Evolutionary conservation across 2,888 invertebrate genomes (phyloP).

Genomic region (Mythimna loreyi): DNA sequence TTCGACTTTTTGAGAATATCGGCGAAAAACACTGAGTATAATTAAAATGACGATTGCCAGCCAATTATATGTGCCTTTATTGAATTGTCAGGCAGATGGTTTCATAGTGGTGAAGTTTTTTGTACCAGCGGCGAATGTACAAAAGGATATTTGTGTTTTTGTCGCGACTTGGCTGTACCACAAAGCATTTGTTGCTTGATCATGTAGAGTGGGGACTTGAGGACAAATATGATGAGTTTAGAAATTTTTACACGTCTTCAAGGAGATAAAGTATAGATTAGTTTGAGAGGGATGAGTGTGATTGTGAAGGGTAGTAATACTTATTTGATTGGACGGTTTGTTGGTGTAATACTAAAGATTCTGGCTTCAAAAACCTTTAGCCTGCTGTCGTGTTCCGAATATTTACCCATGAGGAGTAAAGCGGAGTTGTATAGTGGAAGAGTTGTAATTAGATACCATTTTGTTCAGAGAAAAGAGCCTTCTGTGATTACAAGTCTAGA

Average conservation of each 20-base stretch:
- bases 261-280: neutral
- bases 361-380: neutral
- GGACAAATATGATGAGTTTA: conserved; percentile 41
- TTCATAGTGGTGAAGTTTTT: conserved; percentile 65
- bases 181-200: conserved; percentile 58
- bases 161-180: conserved; percentile 52
- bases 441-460: too few species aligned
- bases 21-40: conserved; percentile 74
- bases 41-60: conserved; percentile 83
- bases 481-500: too few species aligned
- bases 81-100: conserved; percentile 82
- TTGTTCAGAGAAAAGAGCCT: too few species aligned
- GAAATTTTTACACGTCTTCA: conserved; percentile 14
- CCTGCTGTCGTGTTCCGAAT: neutral
- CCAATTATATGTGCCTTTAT: conserved; percentile 84
- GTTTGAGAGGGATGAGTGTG: neutral
- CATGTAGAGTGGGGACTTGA: conserved; percentile 43
- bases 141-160: conserved; percentile 81
- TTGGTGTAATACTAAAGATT: neutral
- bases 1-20: conserved; percentile 58
- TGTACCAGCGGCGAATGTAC: conserved; percentile 69
- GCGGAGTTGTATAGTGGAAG: too few species aligned
- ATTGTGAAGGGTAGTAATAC: neutral
- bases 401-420: too few species aligned
- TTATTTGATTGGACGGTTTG: neutral